These are phyloP conservation scores for Calidris pugnax DNA, from an alignment of 2,113 vertebrate genomes.

Conservation along the genomic window DNA sequence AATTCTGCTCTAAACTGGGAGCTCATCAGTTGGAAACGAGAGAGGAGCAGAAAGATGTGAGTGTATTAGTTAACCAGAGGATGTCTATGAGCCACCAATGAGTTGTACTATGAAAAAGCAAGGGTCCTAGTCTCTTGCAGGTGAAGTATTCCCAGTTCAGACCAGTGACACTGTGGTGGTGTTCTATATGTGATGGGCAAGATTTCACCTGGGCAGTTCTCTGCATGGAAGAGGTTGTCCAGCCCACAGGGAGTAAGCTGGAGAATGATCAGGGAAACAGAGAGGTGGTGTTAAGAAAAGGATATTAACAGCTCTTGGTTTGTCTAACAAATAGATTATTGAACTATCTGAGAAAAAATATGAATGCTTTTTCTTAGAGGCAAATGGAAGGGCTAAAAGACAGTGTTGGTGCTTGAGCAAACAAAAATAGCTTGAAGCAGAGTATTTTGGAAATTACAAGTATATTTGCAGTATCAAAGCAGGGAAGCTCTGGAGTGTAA, in stretches of 20 bases:
- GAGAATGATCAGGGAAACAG: neutral
- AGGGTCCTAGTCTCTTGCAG: neutral
- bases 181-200: neutral
- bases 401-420: neutral
- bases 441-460: neutral
- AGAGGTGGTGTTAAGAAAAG: neutral
- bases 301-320: neutral
- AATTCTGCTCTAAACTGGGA: constrained; percentile 67
- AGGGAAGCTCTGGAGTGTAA: neutral
- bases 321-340: neutral
- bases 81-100: neutral
- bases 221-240: neutral
- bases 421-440: neutral
- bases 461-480: neutral
- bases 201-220: neutral
- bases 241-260: neutral
- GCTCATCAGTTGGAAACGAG: constrained; percentile 61
- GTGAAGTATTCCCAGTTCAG: neutral
- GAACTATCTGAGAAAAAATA: neutral
- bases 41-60: constrained; percentile 49
- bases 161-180: neutral
- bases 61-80: constrained; percentile 45
- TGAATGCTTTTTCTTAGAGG: neutral
- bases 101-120: neutral
- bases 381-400: neutral